Evolutionary conservation across 2,888 invertebrate species (phyloP).

Genomic region (Microplitis deprimator): DNA sequence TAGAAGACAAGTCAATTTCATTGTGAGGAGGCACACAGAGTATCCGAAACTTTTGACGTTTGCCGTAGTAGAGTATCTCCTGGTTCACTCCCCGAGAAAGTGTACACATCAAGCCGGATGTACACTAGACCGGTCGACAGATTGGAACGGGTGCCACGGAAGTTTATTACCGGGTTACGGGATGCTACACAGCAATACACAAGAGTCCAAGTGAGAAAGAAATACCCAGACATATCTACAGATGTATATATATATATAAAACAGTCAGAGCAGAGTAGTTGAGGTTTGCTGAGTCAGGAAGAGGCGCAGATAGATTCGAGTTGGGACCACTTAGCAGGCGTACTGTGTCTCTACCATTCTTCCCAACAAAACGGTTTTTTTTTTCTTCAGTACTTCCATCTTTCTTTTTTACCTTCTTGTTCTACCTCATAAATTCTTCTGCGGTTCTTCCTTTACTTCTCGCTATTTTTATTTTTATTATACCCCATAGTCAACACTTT

Average conservation of each 20-base stretch:
- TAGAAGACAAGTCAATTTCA: conserved; percentile 26
- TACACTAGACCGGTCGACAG: conserved; percentile 39
- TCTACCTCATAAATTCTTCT: conserved; percentile 19
- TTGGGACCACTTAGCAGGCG: conserved; percentile 61
- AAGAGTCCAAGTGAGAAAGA: not conserved
- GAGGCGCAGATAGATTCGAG: conserved; percentile 54
- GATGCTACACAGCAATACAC: conserved; percentile 1
- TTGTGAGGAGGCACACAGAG: not conserved
- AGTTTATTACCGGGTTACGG: conserved; percentile 47
- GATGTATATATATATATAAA: not conserved
- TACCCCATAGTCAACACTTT: conserved; percentile 34
- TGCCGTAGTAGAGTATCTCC: conserved; percentile 12
- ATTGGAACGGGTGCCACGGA: conserved; percentile 41
- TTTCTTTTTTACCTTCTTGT: conserved; percentile 46
- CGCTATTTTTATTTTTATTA: conserved; percentile 39
- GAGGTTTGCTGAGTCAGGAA: conserved; percentile 50
- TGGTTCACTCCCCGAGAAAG: not conserved
- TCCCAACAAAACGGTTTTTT: conserved; percentile 35
- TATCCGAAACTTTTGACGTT: conserved; percentile 27
- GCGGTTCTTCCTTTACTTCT: conserved; percentile 40
- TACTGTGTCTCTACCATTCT: conserved; percentile 51
- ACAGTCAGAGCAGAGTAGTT: conserved; percentile 3
- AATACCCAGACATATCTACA: not conserved
- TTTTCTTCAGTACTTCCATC: conserved; percentile 32
- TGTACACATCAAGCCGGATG: conserved; percentile 22